Evolutionary conservation across 2,113 vertebrate genomes (phyloP).

Genomic region (Phocoena phocoena): DNA sequence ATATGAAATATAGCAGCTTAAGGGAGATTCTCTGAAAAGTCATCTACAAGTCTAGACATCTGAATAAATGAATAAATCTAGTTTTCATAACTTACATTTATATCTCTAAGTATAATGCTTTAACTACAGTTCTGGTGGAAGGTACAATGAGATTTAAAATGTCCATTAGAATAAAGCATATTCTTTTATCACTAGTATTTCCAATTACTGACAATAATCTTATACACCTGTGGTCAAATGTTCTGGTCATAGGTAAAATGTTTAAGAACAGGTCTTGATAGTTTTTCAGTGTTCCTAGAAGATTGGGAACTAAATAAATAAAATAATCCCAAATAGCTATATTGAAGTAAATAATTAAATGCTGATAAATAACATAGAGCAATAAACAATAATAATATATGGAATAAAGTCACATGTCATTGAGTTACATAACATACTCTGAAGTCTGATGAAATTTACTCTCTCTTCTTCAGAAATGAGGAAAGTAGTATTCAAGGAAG

Average conservation of each 20-base stretch:
- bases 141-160: background rate
- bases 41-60: background rate
- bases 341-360: background rate
- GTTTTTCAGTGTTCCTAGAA: slow-evolving; percentile 5
- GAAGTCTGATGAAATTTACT: slow-evolving; percentile 14
- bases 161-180: background rate
- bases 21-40: slow-evolving; percentile 32
- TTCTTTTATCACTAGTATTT: background rate
- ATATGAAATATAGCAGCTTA: background rate
- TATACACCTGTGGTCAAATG: background rate
- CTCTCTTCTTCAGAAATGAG: background rate
- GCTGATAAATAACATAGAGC: background rate
- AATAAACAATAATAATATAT: background rate
- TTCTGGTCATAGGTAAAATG: background rate
- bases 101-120: background rate
- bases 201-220: slow-evolving; percentile 10
- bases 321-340: background rate
- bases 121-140: background rate
- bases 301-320: background rate
- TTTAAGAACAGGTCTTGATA: background rate
- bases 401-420: background rate
- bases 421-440: background rate
- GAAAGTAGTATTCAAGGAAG: background rate
- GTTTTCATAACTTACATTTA: background rate
- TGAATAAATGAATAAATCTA: background rate